These are phyloP conservation scores for Zosterops borbonicus DNA, from an alignment of 2,113 vertebrate genomes.

Conservation along the genomic window DNA sequence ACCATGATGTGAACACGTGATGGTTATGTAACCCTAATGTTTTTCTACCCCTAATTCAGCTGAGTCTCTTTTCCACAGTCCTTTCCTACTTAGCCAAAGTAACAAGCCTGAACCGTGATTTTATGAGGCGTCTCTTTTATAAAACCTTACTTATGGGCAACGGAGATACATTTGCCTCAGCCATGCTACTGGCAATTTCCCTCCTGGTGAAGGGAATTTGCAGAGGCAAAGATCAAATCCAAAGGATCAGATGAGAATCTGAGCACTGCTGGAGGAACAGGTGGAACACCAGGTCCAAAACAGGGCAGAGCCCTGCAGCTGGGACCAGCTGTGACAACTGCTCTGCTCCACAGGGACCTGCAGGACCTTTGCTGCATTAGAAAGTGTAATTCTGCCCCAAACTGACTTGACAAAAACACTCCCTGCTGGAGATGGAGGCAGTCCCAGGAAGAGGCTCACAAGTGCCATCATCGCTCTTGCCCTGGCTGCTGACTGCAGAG, in stretches of 20 bases:
- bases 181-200: background rate
- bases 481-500: accelerated
- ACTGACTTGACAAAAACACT: background rate
- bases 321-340: background rate
- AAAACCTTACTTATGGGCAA: background rate
- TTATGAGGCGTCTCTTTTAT: background rate
- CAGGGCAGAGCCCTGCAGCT: background rate
- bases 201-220: background rate
- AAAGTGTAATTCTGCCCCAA: background rate
- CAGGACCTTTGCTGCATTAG: background rate
- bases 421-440: accelerated
- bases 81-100: background rate
- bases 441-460: background rate
- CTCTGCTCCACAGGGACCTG: background rate
- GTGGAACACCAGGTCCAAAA: no score
- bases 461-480: accelerated
- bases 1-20: accelerated
- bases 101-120: background rate
- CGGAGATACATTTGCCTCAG: background rate
- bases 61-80: background rate
- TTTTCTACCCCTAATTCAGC: background rate
- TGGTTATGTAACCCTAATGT: background rate
- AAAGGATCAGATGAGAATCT: background rate
- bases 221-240: background rate
- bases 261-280: background rate